Evolutionary conservation across 2,797 vertebrate genomes (phyloP).

Genomic region (Synaphobranchus kaupii): DNA sequence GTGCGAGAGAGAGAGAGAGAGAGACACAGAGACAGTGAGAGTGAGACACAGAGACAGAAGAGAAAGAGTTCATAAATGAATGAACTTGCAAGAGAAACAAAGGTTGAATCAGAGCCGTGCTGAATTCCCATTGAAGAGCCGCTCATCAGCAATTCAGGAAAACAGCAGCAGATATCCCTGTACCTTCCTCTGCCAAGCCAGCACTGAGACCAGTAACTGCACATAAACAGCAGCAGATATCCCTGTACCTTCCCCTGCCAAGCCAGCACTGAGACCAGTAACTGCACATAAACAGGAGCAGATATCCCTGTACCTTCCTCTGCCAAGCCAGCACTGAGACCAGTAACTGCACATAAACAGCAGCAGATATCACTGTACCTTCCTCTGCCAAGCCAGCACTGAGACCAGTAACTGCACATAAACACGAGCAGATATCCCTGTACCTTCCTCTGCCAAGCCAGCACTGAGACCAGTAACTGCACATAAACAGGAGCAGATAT

Average conservation of each 20-base stretch:
- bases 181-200: neutral
- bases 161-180: neutral
- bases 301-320: neutral
- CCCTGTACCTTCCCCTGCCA: neutral
- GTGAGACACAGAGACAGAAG: too few species aligned
- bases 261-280: neutral
- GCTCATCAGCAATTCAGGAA: neutral
- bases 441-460: neutral
- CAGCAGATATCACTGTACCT: neutral
- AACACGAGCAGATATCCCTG: neutral
- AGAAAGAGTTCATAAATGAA: too few species aligned
- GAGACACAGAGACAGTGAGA: too few species aligned
- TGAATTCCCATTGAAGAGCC: neutral
- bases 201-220: neutral
- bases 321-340: neutral
- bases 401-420: neutral
- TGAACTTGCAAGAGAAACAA: too few species aligned
- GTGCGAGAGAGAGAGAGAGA: too few species aligned
- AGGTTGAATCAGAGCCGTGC: neutral
- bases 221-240: neutral
- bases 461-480: neutral
- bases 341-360: neutral
- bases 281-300: neutral
- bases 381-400: neutral
- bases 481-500: neutral